These are phyloP conservation scores for Lasioglossum pauxillum DNA, from an alignment of 2,888 invertebrate species.

Conservation along the genomic window DNA sequence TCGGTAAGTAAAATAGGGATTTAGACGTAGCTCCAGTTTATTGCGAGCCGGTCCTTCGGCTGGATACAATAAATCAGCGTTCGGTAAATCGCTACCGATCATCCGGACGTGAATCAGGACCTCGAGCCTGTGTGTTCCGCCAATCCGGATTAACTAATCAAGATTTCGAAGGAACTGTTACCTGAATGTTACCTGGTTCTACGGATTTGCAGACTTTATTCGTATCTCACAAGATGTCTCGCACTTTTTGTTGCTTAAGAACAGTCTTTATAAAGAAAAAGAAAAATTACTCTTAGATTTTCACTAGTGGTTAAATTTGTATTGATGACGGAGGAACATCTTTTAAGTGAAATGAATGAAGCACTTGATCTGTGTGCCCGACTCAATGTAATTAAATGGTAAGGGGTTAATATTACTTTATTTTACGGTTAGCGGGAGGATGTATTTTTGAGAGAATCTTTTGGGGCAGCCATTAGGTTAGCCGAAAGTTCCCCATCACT, in stretches of 20 bases:
- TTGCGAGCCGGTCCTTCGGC: conserved; percentile 69
- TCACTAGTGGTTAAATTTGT: not conserved
- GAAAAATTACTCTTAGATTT: not conserved
- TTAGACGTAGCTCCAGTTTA: conserved; percentile 76
- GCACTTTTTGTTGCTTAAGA: too few relatives aligned
- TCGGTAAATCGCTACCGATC: conserved; percentile 58
- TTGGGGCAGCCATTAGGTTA: not conserved
- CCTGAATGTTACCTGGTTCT: not conserved
- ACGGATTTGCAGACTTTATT: not conserved
- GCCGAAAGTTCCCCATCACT: not conserved
- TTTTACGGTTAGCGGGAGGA: not conserved
- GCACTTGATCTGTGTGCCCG: not conserved
- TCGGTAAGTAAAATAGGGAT: conserved; percentile 81
- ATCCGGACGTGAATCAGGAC: conserved; percentile 52
- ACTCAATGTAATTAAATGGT: not conserved
- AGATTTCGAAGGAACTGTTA: not conserved
- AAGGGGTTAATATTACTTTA: not conserved
- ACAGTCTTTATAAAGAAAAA: not conserved
- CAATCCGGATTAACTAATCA: conserved; percentile 33
- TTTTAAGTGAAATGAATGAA: not conserved
- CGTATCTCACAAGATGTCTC: too few relatives aligned
- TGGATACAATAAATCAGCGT: conserved; percentile 67
- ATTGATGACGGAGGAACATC: not conserved
- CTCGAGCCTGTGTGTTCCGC: not conserved
- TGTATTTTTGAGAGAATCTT: not conserved